Percentiles rank a stretch among this genome's conserved stretches.
phyloP scores from a whole-genome alignment of 2,113 vertebrate genomes.

The Cephalophus harveyi region DNA sequence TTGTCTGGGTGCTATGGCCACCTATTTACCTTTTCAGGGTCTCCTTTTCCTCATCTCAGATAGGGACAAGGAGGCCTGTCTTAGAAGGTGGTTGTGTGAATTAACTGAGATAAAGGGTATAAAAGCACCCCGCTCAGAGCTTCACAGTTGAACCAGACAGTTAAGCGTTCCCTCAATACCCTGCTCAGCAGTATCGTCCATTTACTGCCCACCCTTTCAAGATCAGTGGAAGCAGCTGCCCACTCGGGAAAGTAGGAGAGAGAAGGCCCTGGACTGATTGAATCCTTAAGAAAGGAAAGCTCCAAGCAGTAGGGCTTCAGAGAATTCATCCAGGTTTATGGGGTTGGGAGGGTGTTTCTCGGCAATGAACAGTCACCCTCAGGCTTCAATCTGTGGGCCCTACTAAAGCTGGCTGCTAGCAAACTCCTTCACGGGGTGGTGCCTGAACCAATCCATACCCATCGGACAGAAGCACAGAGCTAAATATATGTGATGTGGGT shows the following conservation, averaged over 20 bases:
- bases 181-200: not conserved
- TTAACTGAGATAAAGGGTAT: not conserved
- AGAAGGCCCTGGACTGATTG: not conserved
- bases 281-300: not conserved
- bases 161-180: not conserved
- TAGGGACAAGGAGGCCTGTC: not conserved
- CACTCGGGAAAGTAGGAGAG: not conserved
- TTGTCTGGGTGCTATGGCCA: not conserved
- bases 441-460: not conserved
- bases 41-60: not conserved
- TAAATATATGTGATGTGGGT: not conserved
- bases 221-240: not conserved
- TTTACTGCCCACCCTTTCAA: not conserved
- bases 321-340: not conserved
- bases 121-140: not conserved
- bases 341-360: not conserved
- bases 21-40: not conserved
- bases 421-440: not conserved
- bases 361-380: not conserved
- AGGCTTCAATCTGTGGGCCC: not conserved
- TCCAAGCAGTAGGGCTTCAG: not conserved
- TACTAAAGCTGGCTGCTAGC: not conserved
- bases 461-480: not conserved
- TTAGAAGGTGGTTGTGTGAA: not conserved
- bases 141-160: not conserved